A percentile compares a stretch with the other conserved stretches of the same genome.
These are phyloP conservation scores for Bombycilla garrulus DNA, from an alignment of 2,113 vertebrate genomes.

Conservation along the genomic window DNA sequence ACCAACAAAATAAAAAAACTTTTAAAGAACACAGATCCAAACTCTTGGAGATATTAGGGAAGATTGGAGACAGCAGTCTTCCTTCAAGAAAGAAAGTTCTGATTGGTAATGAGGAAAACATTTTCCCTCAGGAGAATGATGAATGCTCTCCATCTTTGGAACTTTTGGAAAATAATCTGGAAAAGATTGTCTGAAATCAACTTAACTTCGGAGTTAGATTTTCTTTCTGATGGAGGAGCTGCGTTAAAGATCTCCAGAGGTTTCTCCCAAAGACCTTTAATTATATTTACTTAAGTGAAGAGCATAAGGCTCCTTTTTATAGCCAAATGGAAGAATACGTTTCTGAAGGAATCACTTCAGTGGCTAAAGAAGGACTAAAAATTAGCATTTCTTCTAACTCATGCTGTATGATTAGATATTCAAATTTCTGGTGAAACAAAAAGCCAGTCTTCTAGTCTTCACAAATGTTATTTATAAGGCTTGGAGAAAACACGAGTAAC, in stretches of 20 bases:
- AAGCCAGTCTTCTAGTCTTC: neutral
- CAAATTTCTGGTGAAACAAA: neutral
- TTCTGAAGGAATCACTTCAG: neutral
- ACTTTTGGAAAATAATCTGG: neutral
- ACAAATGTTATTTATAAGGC: neutral
- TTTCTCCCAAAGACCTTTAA: neutral
- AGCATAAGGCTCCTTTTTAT: neutral
- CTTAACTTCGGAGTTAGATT: neutral
- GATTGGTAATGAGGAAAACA: neutral
- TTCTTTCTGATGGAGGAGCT: neutral
- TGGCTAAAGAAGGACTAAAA: neutral
- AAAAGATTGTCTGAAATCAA: neutral
- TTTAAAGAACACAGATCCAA: neutral
- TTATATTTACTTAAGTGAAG: neutral
- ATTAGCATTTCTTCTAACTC: neutral
- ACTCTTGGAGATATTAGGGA: neutral
- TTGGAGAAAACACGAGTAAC: neutral
- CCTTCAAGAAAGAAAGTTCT: neutral
- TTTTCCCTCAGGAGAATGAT: neutral
- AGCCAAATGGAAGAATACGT: neutral
- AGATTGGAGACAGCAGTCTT: neutral
- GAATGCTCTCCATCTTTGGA: neutral
- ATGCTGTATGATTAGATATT: neutral
- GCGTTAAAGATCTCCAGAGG: neutral
- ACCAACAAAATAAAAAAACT: neutral